These are phyloP conservation scores for Ceratina australensis DNA, from an alignment of 1,140 invertebrate species.

Conservation along the genomic window DNA sequence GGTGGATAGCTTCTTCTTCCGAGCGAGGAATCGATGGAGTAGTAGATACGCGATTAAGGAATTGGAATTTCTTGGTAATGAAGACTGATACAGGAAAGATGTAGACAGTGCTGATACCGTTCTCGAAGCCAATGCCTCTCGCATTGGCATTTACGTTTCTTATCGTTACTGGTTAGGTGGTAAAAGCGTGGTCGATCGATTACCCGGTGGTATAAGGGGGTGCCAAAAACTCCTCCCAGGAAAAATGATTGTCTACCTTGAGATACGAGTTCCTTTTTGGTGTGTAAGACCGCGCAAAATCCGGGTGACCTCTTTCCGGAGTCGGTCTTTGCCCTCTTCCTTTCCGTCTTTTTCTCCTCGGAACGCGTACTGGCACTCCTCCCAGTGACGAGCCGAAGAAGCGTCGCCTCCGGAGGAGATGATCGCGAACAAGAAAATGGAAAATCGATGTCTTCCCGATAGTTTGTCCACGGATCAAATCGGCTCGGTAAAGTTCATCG, in stretches of 20 bases:
- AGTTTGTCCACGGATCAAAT: neutral
- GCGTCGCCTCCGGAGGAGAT: constrained; percentile 5
- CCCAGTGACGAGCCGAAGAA: constrained; percentile 23
- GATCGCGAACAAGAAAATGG: constrained; percentile 9
- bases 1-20: neutral
- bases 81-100: no score
- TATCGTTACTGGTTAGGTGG: no score
- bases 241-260: constrained; percentile 49
- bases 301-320: constrained; percentile 41
- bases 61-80: neutral
- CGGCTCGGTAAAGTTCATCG: neutral
- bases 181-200: constrained; percentile 50
- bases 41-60: neutral
- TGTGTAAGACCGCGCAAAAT: constrained; percentile 25
- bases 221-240: constrained; percentile 56
- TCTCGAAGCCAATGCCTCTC: no score
- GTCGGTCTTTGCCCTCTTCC: constrained; percentile 62
- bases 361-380: neutral
- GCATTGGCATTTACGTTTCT: neutral
- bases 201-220: constrained; percentile 15
- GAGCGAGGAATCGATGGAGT: neutral
- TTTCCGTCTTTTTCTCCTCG: constrained; percentile 2
- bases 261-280: constrained; percentile 36
- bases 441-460: neutral
- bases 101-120: no score